Percentiles rank a stretch among this genome's conserved stretches.
Conservation (phyloP, 2,888 invertebrate genomes). For the Pollenia angustigena region DNA sequence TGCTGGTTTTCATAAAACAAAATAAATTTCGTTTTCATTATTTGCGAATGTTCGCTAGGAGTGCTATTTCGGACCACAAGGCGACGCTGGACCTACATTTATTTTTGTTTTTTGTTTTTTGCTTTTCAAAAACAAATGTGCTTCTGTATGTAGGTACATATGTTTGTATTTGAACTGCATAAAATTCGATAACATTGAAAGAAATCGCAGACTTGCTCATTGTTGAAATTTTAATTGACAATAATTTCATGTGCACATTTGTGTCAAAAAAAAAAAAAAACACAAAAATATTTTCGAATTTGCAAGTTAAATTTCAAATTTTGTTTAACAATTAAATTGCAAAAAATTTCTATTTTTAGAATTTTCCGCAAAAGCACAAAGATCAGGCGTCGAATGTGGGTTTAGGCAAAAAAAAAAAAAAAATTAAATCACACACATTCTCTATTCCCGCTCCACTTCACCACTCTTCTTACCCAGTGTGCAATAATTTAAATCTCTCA, state of each 20-base stretch:
- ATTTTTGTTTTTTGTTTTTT: no score
- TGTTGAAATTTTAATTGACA: slow-evolving; percentile 38
- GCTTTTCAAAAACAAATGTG: no score
- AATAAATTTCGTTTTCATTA: no score
- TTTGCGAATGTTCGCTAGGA: no score
- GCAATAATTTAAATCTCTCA: slow-evolving; percentile 73
- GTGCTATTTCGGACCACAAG: no score
- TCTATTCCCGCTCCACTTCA: background rate
- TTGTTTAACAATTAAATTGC: slow-evolving; percentile 44
- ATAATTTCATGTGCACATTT: slow-evolving; percentile 27
- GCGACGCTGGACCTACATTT: no score
- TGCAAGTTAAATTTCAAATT: slow-evolving; percentile 44
- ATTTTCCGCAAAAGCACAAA: background rate
- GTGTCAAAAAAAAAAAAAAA: background rate
- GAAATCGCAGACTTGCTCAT: background rate
- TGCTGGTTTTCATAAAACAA: no score
- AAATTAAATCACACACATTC: slow-evolving; percentile 35
- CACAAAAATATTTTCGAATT: background rate
- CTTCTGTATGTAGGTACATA: no score
- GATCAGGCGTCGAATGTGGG: slow-evolving; percentile 41
- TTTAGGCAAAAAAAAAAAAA: slow-evolving; percentile 9
- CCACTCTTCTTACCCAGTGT: slow-evolving; percentile 5
- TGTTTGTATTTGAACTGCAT: background rate
- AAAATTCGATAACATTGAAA: background rate
- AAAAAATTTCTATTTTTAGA: slow-evolving; percentile 39